Base-by-base conservation (phyloP, 2,888 invertebrate species). In the Drepanosiphum platanoidis region DNA sequence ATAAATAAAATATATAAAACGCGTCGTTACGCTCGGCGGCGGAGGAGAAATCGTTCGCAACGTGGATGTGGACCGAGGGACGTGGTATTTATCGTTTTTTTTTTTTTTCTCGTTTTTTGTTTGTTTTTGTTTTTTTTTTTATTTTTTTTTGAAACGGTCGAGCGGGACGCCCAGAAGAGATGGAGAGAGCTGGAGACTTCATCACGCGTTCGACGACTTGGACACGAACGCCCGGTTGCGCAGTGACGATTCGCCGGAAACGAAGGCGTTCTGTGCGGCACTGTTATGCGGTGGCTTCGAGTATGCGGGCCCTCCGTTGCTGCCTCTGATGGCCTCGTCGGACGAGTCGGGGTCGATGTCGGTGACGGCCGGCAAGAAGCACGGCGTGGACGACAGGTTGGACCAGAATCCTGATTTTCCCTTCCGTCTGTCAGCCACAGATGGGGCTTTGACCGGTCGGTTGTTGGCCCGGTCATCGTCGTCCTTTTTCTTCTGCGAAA, bases 321-420 rank as follows among this genome's bases (percentile, higher is more conserved):
- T 36, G 11, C n/a, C 22, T 7, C 7, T 13, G 13, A 42, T n/a
- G 39, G 42, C 77, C 2, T 86, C 77, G 32, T 74, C 81, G 58
- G 77, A 68, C 22, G 83, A 86, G 5, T 75, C 39, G 4, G 27
- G 30, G 18, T 68, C 71, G 30, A 52, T 68, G 58, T 87, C 87
- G n/a, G 87, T 86, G 61, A 87, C 87, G 30, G 87, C 87, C 13
- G 87, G 87, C 79, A 87, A 64, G 68, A 87, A 87, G 39, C 87
- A 87, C 15, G 87, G 87, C 4, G 86, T 87, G 15, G 84, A 83
- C 30, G 34, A 15, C 9, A 84, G 13, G 1, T 18, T 39, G 30
- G 66, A 30, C 84, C 84, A 84, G 68, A 84, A 39, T n/a, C n/a
- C n/a, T 5, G 84, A 77, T 18, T 83, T 83, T 8, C 18, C 32